Evolutionary conservation across 30 jellyfish, hydroid and myxozoan species (phyloP).

Genomic region (Hydractinia echinata): DNA sequence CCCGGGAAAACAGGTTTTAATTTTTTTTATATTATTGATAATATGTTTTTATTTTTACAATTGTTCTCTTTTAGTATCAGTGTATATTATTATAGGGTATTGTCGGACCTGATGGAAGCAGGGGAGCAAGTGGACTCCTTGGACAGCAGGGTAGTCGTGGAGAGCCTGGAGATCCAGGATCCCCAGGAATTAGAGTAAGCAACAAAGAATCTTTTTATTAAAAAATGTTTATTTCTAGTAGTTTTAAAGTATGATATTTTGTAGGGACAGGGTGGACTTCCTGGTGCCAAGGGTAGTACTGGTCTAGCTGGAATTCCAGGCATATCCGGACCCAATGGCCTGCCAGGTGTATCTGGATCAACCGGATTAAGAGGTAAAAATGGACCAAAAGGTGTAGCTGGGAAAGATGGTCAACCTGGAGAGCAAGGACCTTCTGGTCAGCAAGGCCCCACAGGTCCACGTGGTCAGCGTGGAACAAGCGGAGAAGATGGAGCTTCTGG

Average conservation of each 20-base stretch:
- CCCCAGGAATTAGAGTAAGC: constrained; percentile 33
- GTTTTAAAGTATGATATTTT: neutral
- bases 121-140: constrained; percentile 20
- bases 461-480: constrained; percentile 23
- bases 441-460: constrained; percentile 31
- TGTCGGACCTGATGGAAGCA: constrained; percentile 1
- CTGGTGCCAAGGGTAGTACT: constrained; percentile 26
- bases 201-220: neutral
- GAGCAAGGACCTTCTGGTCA: constrained; percentile 29
- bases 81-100: neutral
- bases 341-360: constrained; percentile 14
- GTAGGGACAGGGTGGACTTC: neutral
- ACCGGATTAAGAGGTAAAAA: constrained; percentile 4
- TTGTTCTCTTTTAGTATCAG: neutral
- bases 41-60: neutral
- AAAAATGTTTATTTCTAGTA: neutral
- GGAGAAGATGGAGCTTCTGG: constrained; percentile 44
- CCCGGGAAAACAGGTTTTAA: constrained; percentile 17
- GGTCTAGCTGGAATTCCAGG: constrained; percentile 27
- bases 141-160: constrained; percentile 36
- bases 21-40: neutral
- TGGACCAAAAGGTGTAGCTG: constrained; percentile 33
- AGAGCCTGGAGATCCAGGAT: constrained; percentile 34
- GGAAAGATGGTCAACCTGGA: constrained; percentile 43
- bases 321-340: constrained; percentile 17